Conservation (phyloP, 1,140 invertebrate species). For the Drosophila serrata region DNA sequence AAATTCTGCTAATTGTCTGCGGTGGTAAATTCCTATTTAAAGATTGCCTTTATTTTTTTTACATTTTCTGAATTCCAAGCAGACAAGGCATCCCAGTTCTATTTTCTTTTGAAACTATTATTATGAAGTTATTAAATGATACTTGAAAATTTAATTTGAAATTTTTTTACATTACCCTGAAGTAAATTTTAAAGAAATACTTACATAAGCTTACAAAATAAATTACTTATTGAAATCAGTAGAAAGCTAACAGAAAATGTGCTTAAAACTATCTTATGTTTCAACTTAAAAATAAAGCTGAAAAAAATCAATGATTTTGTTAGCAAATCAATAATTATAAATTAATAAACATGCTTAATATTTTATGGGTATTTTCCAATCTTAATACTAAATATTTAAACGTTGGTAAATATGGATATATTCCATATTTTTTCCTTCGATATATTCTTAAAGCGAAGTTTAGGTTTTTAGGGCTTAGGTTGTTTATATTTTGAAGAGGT, state of each 20-base stretch:
- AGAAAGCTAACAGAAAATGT: background rate
- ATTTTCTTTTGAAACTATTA: background rate
- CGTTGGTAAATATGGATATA: too few species aligned
- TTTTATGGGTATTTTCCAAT: too few species aligned
- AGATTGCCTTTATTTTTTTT: background rate
- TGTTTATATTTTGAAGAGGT: too few species aligned
- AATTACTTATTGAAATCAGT: background rate
- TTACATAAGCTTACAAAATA: background rate
- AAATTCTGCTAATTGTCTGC: constrained; percentile 3
- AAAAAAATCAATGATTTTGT: too few species aligned
- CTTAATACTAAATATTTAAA: too few species aligned
- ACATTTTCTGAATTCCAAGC: background rate
- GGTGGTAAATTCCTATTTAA: background rate
- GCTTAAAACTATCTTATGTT: background rate
- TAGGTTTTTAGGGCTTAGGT: too few species aligned
- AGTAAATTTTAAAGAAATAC: background rate
- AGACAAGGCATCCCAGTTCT: background rate
- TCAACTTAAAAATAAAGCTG: too few species aligned
- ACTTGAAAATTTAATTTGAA: too few species aligned
- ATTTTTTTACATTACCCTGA: background rate
- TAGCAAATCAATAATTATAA: too few species aligned
- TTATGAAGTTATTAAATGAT: background rate
- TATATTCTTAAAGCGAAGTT: too few species aligned
- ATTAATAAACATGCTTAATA: too few species aligned
- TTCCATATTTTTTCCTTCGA: too few species aligned